Conservation (phyloP, 2,113 vertebrate species). For the Strigops habroptila region DNA sequence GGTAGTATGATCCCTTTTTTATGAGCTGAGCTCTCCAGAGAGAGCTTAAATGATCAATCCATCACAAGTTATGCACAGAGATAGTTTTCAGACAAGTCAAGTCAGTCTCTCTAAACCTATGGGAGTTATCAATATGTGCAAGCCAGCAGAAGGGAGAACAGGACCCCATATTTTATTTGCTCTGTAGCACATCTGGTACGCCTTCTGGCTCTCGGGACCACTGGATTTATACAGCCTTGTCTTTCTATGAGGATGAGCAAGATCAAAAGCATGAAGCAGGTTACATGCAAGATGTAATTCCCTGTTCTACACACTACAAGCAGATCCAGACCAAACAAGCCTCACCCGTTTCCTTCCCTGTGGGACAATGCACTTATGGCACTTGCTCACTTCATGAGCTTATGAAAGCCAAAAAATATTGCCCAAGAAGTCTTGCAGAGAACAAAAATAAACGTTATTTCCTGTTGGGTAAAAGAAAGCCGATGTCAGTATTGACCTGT, state of each 20-base stretch:
- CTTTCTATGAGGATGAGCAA: conserved; percentile 38
- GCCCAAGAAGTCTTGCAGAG: neutral
- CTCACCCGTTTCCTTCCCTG: neutral
- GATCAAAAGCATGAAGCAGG: neutral
- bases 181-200: conserved; percentile 12
- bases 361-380: neutral
- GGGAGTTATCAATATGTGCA: neutral
- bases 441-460: neutral
- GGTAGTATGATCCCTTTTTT: neutral
- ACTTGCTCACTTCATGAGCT: neutral
- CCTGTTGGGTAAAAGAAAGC: neutral
- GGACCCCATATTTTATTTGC: neutral
- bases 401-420: neutral
- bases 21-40: neutral
- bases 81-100: neutral
- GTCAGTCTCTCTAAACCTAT: neutral
- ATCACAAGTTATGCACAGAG: neutral
- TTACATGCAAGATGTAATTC: neutral
- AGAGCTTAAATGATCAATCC: neutral
- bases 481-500: neutral
- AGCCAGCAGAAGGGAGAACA: conserved; percentile 2
- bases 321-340: conserved; percentile 33
- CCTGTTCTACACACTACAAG: neutral
- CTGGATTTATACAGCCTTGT: conserved; percentile 35
- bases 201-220: conserved; percentile 11